These are phyloP conservation scores for Nyctibius bracteatus DNA, from an alignment of 2,113 vertebrate species.

Conservation along the genomic window DNA sequence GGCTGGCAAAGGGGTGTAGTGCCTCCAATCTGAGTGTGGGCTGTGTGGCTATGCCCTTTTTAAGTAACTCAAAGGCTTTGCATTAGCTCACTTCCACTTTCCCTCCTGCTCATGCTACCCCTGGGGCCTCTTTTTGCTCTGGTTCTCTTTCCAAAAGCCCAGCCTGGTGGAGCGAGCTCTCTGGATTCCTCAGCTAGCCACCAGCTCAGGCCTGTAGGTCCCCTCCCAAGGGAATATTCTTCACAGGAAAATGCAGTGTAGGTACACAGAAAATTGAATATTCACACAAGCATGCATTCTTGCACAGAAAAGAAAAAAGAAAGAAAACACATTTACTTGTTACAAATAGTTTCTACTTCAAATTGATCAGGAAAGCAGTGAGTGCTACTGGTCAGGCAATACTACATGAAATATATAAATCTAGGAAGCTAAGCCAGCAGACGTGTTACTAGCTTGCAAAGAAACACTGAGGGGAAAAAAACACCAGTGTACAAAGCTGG, in stretches of 20 bases:
- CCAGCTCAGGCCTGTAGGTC: background rate
- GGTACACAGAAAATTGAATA: background rate
- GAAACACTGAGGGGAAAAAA: background rate
- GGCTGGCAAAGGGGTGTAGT: background rate
- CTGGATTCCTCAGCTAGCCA: background rate
- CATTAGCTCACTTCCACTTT: background rate
- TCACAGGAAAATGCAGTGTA: background rate
- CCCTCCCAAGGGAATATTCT: background rate
- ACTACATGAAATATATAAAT: background rate
- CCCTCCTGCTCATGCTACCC: background rate
- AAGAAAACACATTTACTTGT: background rate
- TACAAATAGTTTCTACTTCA: background rate
- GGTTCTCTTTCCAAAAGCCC: background rate
- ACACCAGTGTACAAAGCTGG: accelerated
- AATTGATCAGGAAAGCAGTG: background rate
- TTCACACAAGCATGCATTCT: background rate
- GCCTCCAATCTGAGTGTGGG: background rate
- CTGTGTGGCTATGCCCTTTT: background rate
- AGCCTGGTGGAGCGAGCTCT: background rate
- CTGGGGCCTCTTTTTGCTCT: background rate
- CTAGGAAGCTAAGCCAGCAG: background rate
- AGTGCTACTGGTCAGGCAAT: background rate
- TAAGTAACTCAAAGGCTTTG: background rate
- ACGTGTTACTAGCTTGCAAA: background rate
- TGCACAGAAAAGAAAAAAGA: accelerated